Percentiles rank a stretch among this genome's conserved stretches.
phyloP scores from a whole-genome alignment of 2,113 vertebrate genomes.

The Pelecanus crispus region DNA sequence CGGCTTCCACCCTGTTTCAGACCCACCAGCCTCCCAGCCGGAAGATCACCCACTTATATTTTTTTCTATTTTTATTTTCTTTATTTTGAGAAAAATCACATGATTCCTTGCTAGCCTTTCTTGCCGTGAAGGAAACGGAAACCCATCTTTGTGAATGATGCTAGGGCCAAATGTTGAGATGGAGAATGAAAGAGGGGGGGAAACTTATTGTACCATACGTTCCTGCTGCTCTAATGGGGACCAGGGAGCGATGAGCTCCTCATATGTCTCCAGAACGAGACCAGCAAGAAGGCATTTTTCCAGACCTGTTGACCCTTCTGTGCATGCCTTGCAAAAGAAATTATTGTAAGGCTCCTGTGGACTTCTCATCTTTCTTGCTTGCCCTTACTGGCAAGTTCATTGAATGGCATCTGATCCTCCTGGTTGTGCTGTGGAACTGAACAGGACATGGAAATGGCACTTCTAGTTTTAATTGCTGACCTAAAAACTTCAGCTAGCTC shows the following conservation, averaged over 20 bases:
- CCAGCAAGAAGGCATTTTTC: not conserved
- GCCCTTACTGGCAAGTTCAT: not conserved
- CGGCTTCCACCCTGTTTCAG: not conserved
- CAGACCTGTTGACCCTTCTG: not conserved
- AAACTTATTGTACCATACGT: not conserved
- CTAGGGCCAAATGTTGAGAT: not conserved
- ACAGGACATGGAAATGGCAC: not conserved
- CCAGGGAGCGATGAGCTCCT: not conserved
- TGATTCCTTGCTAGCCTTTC: not conserved
- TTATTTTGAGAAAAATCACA: not conserved
- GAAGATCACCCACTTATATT: not conserved
- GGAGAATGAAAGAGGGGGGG: not conserved
- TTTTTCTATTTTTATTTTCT: not conserved
- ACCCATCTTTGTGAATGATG: not conserved
- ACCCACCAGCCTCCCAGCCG: not conserved
- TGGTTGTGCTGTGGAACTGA: not conserved
- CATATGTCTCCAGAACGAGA: rapidly evolving
- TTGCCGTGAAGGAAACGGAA: not conserved
- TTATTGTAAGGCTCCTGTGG: not conserved
- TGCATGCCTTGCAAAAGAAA: not conserved
- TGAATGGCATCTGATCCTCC: not conserved
- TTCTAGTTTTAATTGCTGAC: not conserved
- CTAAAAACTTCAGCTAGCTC: not conserved
- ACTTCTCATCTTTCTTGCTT: not conserved
- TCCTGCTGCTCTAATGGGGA: not conserved